phyloP scores from a whole-genome alignment of 2,797 vertebrate species.

The Helicolenus hilgendorfi region DNA sequence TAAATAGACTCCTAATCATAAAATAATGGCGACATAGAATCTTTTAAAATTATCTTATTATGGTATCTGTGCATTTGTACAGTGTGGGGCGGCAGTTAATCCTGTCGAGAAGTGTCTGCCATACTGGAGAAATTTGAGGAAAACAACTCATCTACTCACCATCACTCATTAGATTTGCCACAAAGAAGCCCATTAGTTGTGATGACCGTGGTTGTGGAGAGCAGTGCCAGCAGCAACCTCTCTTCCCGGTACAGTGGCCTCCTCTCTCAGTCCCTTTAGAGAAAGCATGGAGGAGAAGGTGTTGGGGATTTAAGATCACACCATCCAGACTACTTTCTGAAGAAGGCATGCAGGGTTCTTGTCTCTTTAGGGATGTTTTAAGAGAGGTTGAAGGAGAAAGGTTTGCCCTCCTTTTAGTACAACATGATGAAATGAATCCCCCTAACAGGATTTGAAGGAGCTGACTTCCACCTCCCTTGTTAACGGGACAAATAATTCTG shows the following conservation, averaged over 20 bases:
- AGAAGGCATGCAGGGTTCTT: background rate
- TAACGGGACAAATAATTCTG: slow-evolving; percentile 30
- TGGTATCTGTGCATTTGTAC: background rate
- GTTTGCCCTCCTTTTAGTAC: background rate
- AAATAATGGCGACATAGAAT: background rate
- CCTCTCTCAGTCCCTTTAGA: slow-evolving; percentile 1
- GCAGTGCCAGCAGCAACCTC: slow-evolving; percentile 28
- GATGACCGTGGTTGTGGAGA: slow-evolving; percentile 32
- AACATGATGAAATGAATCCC: slow-evolving; percentile 20
- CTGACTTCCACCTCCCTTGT: slow-evolving; percentile 27
- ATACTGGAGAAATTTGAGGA: slow-evolving; percentile 46
- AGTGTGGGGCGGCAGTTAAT: background rate
- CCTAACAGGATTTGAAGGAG: slow-evolving; percentile 49
- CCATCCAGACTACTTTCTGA: background rate
- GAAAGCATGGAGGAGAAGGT: slow-evolving; percentile 7
- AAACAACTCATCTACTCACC: slow-evolving; percentile 64
- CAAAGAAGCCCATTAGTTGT: slow-evolving; percentile 62
- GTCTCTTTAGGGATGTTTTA: background rate
- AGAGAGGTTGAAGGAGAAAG: background rate
- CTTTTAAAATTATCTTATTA: background rate
- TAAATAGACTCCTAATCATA: background rate
- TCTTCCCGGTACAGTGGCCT: slow-evolving; percentile 15
- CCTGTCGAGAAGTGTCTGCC: slow-evolving; percentile 44
- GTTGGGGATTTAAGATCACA: background rate
- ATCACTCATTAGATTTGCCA: slow-evolving; percentile 63